phyloP scores from a whole-genome alignment of 1,140 invertebrate species.

The Meloidogyne floridensis region DNA sequence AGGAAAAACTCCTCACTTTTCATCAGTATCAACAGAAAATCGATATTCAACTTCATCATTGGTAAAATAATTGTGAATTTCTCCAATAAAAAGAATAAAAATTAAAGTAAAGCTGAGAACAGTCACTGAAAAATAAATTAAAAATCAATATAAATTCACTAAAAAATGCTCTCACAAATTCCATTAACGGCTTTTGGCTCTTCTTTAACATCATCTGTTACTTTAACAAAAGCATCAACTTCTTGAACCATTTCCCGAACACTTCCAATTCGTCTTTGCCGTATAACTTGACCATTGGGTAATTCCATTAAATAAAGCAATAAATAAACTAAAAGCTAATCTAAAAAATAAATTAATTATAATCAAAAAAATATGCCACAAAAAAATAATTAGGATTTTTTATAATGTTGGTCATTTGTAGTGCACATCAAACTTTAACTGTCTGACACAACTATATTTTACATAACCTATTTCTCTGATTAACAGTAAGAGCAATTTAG shows the following conservation, averaged over 20 bases:
- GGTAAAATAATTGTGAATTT: constrained; percentile 42
- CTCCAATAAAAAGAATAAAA: constrained; percentile 35
- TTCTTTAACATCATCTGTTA: constrained; percentile 52
- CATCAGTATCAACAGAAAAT: constrained; percentile 49
- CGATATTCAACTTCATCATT: constrained; percentile 50
- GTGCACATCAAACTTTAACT: no score
- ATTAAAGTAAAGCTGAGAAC: constrained; percentile 47
- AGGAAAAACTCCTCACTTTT: constrained; percentile 42
- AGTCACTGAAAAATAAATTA: constrained; percentile 34
- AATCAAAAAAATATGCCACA: background rate
- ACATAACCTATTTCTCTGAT: no score
- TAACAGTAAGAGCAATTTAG: no score
- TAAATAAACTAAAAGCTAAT: background rate
- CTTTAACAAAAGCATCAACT: constrained; percentile 48
- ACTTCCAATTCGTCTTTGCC: constrained; percentile 31
- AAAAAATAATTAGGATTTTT: no score
- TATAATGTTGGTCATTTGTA: no score
- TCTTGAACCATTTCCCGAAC: constrained; percentile 50
- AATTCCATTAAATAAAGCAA: background rate
- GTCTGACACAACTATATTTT: no score
- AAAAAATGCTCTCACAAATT: constrained; percentile 39
- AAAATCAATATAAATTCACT: background rate
- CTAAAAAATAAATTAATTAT: background rate
- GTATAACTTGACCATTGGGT: constrained; percentile 28
- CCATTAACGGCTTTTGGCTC: constrained; percentile 50